Base-by-base conservation (phyloP, 2,888 invertebrate species). In the Shargacucullia verbasci region DNA sequence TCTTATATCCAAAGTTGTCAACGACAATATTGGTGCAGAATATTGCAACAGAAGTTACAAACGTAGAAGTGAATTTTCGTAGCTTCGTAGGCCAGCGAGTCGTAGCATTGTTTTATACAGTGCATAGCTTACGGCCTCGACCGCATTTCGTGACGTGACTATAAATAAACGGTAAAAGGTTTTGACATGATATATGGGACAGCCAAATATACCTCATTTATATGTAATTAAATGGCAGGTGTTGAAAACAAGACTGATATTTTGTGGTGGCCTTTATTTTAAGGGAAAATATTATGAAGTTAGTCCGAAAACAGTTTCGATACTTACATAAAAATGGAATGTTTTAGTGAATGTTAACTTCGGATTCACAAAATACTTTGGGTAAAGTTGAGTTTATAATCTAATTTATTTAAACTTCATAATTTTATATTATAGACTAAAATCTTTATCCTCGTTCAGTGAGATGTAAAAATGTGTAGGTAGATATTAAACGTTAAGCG, bases 41-140 rank as follows among this genome's bases (percentile, higher is more conserved):
- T 27, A 41, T 45, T 56, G 54, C 48, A 46, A 53, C 35, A 57
- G 40, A 53, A 63, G 44, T 44, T 33, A 39, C 34, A 33, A 40
- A 41, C 48, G 41, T 25, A 29, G 4, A 52, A 70, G 34, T 58
- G 27, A 71, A 53, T 59, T 66, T 71, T 52, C 29, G 25, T 27
- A 40, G 43, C 40, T 53, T 38, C 45, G 33, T 43, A 25, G 53
- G 37, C 33, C 44, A 59, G 61, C 29, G 46, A 44, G 60, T 69
- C 63, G 70, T 71, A 71, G 62, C 69, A 73, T 81, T 66, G 80
- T 79, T 80, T 80, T 71, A 71, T 74, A 78, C 68, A 53, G 70
- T 75, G 76, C 73, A 76, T 65, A 73, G 59, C 70, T 60, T 65
- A 74, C 75, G 77, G 70, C 79, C 81, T 82, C 80, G 80, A 81